A percentile compares a stretch with the other conserved stretches of the same genome.
Evolutionary conservation across 1,140 invertebrate species (phyloP).

Genomic region (Heliothis virescens): DNA sequence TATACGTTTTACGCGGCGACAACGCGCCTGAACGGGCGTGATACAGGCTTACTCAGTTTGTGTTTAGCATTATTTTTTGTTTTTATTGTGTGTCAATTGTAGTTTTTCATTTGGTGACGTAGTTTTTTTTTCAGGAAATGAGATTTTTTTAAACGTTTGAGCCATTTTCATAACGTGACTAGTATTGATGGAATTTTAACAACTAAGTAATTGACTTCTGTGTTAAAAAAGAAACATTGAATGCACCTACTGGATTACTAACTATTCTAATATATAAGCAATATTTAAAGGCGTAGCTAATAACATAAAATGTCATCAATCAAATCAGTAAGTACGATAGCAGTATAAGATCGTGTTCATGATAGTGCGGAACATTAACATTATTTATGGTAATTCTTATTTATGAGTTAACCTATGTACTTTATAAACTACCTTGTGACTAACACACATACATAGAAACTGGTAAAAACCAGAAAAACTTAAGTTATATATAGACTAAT

Average conservation of each 20-base stretch:
- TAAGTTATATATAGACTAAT: neutral
- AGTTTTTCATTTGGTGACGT: too few relatives aligned
- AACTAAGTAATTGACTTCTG: too few relatives aligned
- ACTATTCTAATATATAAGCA: neutral
- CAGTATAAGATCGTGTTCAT: conserved; percentile 5
- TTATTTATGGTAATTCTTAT: conserved; percentile 32
- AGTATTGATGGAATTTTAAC: too few relatives aligned
- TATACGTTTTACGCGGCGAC: conserved; percentile 85
- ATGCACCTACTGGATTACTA: too few relatives aligned
- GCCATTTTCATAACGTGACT: too few relatives aligned
- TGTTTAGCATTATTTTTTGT: neutral
- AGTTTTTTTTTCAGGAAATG: too few relatives aligned
- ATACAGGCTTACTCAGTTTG: conserved; percentile 67
- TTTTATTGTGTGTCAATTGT: neutral
- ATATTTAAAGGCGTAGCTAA: neutral
- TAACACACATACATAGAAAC: neutral
- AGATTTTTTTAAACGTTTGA: too few relatives aligned
- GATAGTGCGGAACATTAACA: neutral
- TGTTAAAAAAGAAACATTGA: too few relatives aligned
- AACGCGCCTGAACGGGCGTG: conserved; percentile 72
- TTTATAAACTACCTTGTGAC: neutral
- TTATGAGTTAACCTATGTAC: conserved; percentile 12
- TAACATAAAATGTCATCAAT: conserved; percentile 21
- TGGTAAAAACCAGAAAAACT: neutral
- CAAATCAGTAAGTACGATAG: conserved; percentile 9